phyloP scores from a whole-genome alignment of 1,140 invertebrate species.

The Drosophila yakuba region DNA sequence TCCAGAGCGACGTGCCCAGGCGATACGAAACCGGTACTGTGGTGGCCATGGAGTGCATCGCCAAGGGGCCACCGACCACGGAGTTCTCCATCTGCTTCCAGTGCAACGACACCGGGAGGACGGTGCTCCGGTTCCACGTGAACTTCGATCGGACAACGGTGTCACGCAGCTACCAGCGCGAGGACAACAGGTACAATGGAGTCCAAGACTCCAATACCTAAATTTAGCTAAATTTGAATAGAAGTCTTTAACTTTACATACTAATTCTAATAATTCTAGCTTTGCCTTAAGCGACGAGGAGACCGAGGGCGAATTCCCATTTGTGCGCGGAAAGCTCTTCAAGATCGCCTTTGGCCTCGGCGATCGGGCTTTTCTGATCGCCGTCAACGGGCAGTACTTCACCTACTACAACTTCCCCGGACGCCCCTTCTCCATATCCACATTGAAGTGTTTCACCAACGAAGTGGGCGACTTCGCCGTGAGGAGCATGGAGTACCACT shows the following conservation, averaged over 20 bases:
- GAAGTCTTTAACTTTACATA: neutral
- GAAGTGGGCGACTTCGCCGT: constrained; percentile 76
- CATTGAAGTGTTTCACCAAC: constrained; percentile 80
- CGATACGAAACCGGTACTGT: constrained; percentile 80
- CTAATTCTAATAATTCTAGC: too few relatives aligned
- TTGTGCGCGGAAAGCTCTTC: constrained; percentile 78
- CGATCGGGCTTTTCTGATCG: constrained; percentile 79
- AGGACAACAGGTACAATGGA: constrained; percentile 67
- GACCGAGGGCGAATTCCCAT: constrained; percentile 82
- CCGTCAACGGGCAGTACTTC: constrained; percentile 82
- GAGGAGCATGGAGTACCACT: constrained; percentile 77
- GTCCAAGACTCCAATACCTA: neutral
- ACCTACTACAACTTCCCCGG: constrained; percentile 82
- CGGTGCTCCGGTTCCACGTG: constrained; percentile 75
- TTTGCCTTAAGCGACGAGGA: constrained; percentile 77
- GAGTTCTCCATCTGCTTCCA: constrained; percentile 84
- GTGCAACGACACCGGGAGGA: constrained; percentile 79
- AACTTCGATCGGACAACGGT: constrained; percentile 80
- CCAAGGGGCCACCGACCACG: constrained; percentile 75
- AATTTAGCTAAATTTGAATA: too few relatives aligned
- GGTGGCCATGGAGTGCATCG: constrained; percentile 82
- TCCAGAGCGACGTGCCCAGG: constrained; percentile 80
- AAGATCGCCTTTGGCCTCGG: constrained; percentile 83
- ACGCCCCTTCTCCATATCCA: constrained; percentile 76
- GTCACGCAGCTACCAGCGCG: constrained; percentile 69